Evolutionary conservation across 2,113 vertebrate genomes (phyloP), one percentile per base, ranked within the genome.

Genomic region (Leptobrachium leishanense): DNA sequence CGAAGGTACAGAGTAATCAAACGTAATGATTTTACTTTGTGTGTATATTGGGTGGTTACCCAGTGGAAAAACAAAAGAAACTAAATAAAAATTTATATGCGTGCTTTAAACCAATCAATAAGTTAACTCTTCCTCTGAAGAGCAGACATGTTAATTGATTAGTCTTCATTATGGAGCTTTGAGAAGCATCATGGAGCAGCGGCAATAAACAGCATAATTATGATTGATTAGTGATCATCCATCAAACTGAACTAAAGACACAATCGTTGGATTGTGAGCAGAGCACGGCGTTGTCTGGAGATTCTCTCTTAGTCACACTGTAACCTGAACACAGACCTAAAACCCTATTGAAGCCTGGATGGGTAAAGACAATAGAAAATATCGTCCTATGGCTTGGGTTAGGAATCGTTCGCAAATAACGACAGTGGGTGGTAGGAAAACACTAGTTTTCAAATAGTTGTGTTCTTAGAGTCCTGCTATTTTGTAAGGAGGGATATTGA

Each of bases 191-290:
- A 70, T 46, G 40, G 67, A 55, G 54, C 68, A 77, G 43, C 41
- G 39, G n/a, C 5, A 46, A 50, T 74, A 73, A 79, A 79, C 39
- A 66, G 43, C 43, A 73, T 62, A 67, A 8, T 41, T 13, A 40
- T 73, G 77, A 79, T 57, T 74, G 71, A 79, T 74, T 73, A 50
- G 59, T 43, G 67, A 42, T 40, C 77, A 79, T 79, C 77, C 63
- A 73, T 79, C 77, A 79, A 43, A 68, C 6, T 12, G 70, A 54
- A 20, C 12, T 73, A 41, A 74, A 63, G 66, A 74, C 43, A 63
- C 8, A 77, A 41, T 10, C 31, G 62, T 70, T 69, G 20, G 43
- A 50, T 77, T 71, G n/a, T 64, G 62, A n/a, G 2, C n/a, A 31
- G 62, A 20, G 39, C 13, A 39, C n/a, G 20, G n/a, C 39, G 2